phyloP scores from a whole-genome alignment of 2,797 vertebrate genomes.

The Nyctibius grandis region DNA sequence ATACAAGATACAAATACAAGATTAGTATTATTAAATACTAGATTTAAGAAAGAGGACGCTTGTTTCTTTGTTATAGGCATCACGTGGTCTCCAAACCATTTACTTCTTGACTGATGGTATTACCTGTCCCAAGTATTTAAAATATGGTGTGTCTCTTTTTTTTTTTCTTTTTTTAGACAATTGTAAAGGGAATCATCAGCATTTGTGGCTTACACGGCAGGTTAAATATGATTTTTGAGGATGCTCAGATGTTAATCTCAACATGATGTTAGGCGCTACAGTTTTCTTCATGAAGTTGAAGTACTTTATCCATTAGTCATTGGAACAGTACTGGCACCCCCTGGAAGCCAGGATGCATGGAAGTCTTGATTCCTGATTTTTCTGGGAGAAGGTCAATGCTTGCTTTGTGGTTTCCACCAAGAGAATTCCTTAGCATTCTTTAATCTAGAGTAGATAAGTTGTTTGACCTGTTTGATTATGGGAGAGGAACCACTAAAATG shows the following conservation, averaged over 20 bases:
- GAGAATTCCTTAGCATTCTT: neutral
- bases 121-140: neutral
- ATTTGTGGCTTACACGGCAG: neutral
- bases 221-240: neutral
- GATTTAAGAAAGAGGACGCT: neutral
- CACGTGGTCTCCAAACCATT: neutral
- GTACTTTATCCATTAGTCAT: neutral
- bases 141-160: neutral
- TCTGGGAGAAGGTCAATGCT: neutral
- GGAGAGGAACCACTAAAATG: neutral
- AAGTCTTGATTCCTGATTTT: neutral
- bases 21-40: no score
- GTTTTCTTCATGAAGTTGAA: fast-evolving
- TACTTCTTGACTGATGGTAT: neutral
- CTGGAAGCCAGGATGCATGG: neutral
- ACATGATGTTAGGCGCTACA: neutral
- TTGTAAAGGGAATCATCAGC: neutral
- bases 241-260: neutral
- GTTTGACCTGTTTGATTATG: neutral
- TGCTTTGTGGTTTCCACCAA: neutral
- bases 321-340: neutral
- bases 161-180: neutral
- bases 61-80: neutral
- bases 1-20: no score
- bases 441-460: neutral